phyloP scores from a whole-genome alignment of 2,888 invertebrate genomes.

The Drosophila heteroneura region DNA sequence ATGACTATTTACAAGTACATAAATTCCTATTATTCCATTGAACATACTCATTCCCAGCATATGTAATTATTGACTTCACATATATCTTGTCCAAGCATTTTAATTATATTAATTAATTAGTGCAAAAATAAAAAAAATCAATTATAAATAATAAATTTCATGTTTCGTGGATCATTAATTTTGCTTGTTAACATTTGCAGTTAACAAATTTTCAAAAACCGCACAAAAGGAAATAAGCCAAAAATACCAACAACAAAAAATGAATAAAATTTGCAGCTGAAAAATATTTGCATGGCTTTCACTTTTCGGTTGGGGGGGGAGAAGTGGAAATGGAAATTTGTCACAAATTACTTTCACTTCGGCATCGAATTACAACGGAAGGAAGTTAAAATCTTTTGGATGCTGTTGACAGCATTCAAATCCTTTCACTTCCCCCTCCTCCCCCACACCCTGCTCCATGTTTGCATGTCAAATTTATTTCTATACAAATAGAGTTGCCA shows the following conservation, averaged over 20 bases:
- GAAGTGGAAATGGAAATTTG: slow-evolving; percentile 64
- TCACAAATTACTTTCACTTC: slow-evolving; percentile 80
- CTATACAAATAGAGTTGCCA: slow-evolving; percentile 68
- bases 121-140: slow-evolving; percentile 14
- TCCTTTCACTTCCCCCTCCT: slow-evolving; percentile 64
- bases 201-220: slow-evolving; percentile 60
- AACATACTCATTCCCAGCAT: too few species aligned
- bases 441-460: slow-evolving; percentile 34
- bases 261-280: slow-evolving; percentile 50
- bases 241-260: slow-evolving; percentile 13
- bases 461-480: slow-evolving; percentile 82
- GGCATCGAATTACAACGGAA: slow-evolving; percentile 61
- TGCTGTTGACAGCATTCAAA: slow-evolving; percentile 57
- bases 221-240: slow-evolving; percentile 25
- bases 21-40: too few species aligned
- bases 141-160: slow-evolving; percentile 42
- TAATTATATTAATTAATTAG: slow-evolving; percentile 50
- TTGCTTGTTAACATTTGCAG: slow-evolving; percentile 75
- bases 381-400: slow-evolving; percentile 7
- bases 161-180: slow-evolving; percentile 75
- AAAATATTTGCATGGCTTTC: slow-evolving; percentile 79
- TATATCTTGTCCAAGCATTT: slow-evolving; percentile 66
- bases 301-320: slow-evolving; percentile 37
- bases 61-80: slow-evolving; percentile 76
- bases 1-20: not conserved